These are phyloP conservation scores for Hemicrepidius hirtus DNA, from an alignment of 2,888 invertebrate species.

Conservation along the genomic window DNA sequence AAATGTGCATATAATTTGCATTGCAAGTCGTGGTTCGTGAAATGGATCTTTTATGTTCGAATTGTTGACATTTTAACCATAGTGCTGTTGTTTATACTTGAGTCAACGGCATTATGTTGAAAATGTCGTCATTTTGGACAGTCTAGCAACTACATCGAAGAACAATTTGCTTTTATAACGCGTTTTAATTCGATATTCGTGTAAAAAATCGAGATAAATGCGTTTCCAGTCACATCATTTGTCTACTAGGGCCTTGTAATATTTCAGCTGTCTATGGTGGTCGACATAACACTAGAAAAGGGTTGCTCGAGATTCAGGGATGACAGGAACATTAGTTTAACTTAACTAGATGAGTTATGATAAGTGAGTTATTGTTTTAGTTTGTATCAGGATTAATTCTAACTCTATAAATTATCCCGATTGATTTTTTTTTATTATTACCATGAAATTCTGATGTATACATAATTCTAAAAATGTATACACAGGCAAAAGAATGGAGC, in stretches of 20 bases:
- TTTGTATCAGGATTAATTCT: slow-evolving; percentile 10
- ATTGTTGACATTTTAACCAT: slow-evolving; percentile 73
- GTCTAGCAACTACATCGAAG: slow-evolving; percentile 56
- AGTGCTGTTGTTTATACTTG: slow-evolving; percentile 71
- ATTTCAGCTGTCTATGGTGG: slow-evolving; percentile 63
- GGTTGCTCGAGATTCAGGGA: slow-evolving; percentile 63
- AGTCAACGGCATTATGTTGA: slow-evolving; percentile 71
- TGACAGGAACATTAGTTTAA: slow-evolving; percentile 62
- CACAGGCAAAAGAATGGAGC: slow-evolving; percentile 61
- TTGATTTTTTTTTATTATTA: too few relatives aligned
- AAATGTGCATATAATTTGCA: slow-evolving; percentile 1
- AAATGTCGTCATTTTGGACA: slow-evolving; percentile 71
- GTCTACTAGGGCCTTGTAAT: slow-evolving; percentile 59
- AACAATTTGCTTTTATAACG: slow-evolving; percentile 28
- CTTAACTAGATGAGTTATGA: slow-evolving; percentile 33
- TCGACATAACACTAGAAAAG: slow-evolving; percentile 61
- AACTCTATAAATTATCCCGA: not conserved
- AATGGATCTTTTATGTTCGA: slow-evolving; percentile 66
- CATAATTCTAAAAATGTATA: slow-evolving; percentile 7
- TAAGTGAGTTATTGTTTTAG: slow-evolving; percentile 50
- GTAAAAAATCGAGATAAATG: slow-evolving; percentile 49
- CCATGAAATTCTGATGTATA: too few relatives aligned
- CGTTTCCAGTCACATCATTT: slow-evolving; percentile 64
- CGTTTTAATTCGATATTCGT: slow-evolving; percentile 1
- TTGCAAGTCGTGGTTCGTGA: not conserved